Evolutionary conservation across 2,113 vertebrate genomes (phyloP).

Genomic region (Oryzias woworae): DNA sequence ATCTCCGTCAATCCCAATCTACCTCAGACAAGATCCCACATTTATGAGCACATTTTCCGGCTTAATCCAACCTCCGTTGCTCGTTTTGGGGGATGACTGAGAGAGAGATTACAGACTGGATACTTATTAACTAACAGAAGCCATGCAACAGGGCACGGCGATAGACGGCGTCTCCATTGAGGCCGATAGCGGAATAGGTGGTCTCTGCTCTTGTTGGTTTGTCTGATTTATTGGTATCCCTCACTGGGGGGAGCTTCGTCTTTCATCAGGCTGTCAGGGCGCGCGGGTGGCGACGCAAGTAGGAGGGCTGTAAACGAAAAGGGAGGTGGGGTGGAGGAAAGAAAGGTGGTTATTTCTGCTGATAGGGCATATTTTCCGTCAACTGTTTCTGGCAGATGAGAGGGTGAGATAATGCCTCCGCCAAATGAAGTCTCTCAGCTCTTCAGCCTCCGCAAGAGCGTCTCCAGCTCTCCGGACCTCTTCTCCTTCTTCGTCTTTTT

Average conservation of each 20-base stretch:
- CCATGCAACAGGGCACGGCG: slow-evolving; percentile 37
- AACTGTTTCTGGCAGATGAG: slow-evolving; percentile 75
- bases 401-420: slow-evolving; percentile 68
- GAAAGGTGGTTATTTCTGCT: slow-evolving; percentile 68
- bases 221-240: slow-evolving; percentile 75
- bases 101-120: slow-evolving; percentile 74
- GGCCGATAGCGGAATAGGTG: slow-evolving; percentile 63
- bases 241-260: slow-evolving; percentile 69
- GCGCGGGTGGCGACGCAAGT: slow-evolving; percentile 39
- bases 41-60: slow-evolving; percentile 78
- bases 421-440: slow-evolving; percentile 68
- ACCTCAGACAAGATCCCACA: slow-evolving; percentile 81
- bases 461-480: slow-evolving; percentile 44
- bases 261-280: slow-evolving; percentile 58
- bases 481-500: slow-evolving; percentile 9
- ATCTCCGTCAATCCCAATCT: slow-evolving; percentile 92
- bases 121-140: slow-evolving; percentile 70
- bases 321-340: slow-evolving; percentile 14
- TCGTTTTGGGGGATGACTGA: not conserved
- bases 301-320: slow-evolving; percentile 2
- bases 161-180: slow-evolving; percentile 24
- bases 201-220: slow-evolving; percentile 54
- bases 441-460: slow-evolving; percentile 66
- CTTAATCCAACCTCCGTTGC: slow-evolving; percentile 25
- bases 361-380: slow-evolving; percentile 74